Percentiles rank a stretch among this genome's conserved stretches.
These are phyloP conservation scores for Myotis yumanensis DNA, from an alignment of 2,113 vertebrate species.

Conservation along the genomic window DNA sequence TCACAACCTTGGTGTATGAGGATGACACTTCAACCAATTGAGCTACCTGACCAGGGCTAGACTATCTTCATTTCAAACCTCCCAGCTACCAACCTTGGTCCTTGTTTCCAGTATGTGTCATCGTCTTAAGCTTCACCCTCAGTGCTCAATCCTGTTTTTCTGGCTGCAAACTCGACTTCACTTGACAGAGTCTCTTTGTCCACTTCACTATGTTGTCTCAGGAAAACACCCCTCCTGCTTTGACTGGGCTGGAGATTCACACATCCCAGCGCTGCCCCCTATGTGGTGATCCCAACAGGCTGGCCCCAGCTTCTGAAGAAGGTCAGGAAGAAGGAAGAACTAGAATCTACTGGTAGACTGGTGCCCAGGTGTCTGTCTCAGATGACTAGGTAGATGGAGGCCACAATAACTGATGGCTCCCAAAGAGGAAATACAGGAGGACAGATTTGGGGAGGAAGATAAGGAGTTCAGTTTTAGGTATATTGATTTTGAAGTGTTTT, in stretches of 20 bases:
- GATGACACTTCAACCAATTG: no score
- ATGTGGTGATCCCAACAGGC: not conserved
- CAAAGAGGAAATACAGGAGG: not conserved
- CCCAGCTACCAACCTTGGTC: not conserved
- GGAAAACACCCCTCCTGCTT: not conserved
- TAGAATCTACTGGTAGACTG: not conserved
- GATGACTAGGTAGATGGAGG: not conserved
- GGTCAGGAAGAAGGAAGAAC: not conserved
- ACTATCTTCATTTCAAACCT: not conserved
- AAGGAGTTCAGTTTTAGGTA: not conserved
- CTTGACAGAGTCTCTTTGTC: not conserved
- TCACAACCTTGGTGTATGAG: no score
- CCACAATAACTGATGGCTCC: not conserved
- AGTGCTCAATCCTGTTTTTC: constrained; percentile 14
- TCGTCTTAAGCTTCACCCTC: not conserved
- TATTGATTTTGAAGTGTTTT: not conserved
- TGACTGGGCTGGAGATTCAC: not conserved
- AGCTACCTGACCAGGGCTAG: no score
- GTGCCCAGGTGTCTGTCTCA: not conserved
- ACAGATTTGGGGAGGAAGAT: not conserved
- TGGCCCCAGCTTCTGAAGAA: not conserved
- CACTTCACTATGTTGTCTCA: not conserved
- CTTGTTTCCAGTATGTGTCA: not conserved
- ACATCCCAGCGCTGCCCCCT: not conserved
- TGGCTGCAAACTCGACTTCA: not conserved